Base-by-base conservation (phyloP, 2,113 vertebrate species). In the Semnornis frantzii region DNA sequence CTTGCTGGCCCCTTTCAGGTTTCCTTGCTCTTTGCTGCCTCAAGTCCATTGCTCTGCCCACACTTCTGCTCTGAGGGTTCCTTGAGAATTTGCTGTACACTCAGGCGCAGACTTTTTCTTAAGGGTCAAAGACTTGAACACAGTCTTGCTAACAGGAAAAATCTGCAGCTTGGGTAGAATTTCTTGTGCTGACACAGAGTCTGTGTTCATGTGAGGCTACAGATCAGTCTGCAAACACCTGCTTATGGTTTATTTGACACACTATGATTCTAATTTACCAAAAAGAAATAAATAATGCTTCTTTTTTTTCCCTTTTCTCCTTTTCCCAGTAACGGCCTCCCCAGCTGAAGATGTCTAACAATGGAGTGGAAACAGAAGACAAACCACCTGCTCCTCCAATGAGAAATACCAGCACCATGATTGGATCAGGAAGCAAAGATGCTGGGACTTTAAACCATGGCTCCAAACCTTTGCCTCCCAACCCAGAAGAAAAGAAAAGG, bases 391-490 rank as follows among this genome's bases (percentile, higher is more conserved):
- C 99, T 77, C 99, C 99, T 71, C 99, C 99, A 4, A 99, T 99
- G 99, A 98, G 99, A 97, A 99, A 99, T 94, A 99, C 99, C 90
- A 99, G 99, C 98, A 99, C 99, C 44, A 98, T 99, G 98, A 99
- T 99, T 85, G 98, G 99, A 86, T 98, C 98, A 0, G 97, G 98
- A 92, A 97, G 97, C 97, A 99, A 99, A 97, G 99, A 99, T 39
- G 17, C 98, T 1, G 97, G 97, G 65, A 97, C 98, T 30, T 95
- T 99, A 37, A 99, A 99, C 96, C 99, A 99, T 10, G 98, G 98
- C 95, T 99, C 99, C 75, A 99, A 99, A 94, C 99, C 99, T 69
- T 98, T 99, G 93, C 99, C 99, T 57, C 98, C 99, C 48, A 99
- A 99, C 93, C 99, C 99, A 0, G 99, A 99, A 95, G 99, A 99